Evolutionary conservation across 2,888 invertebrate species (phyloP), one percentile per base, ranked within the genome.

Genomic region (Perithous albicinctus): DNA sequence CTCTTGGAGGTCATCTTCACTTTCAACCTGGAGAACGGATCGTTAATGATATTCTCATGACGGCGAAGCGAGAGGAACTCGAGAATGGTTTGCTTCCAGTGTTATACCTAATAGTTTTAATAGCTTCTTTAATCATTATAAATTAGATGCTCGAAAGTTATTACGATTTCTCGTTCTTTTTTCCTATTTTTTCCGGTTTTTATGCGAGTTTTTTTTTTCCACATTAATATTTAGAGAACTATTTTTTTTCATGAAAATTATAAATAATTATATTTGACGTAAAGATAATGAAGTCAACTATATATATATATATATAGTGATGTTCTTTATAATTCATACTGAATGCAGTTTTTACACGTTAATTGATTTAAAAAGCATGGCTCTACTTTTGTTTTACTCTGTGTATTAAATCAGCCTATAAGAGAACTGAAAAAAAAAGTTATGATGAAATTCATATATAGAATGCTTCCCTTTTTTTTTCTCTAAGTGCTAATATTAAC

Each of bases 41-140:
- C 1, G 95, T 94, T 56, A 95, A 95, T 89, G 91, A 93, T 56
- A 93, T 95, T 12, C 91, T 96, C 12, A 95, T 95, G 95, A 87
- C 88, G 43, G 93, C 93, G 51, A 96, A 96, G 87, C 90, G 92
- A 18, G 85, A 90, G 1, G 96, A 96, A 89, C 88, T 94, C 20
- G 90, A 94, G 10, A 93, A 94, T 86, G 95, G 94, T 72, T 93
- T 94, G 85, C 88, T 76, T 38, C 2, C 10, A 41, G 43, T 51
- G 43, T 51, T 23, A n/a, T 18, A n/a, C n/a, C 20, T 23, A 20
- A 20, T 23, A 1, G 2, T 18, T 23, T 23, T 41, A 51, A 23
- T 20, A 3, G 20, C 43, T 43, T 12, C 15, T 6, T 43, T 43
- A 3, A 43, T 43, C 1, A 32, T 66, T 48, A 18, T 12, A 1